Evolutionary conservation across 1,140 invertebrate species (phyloP).

Genomic region (Pogonognathellus flavescens): DNA sequence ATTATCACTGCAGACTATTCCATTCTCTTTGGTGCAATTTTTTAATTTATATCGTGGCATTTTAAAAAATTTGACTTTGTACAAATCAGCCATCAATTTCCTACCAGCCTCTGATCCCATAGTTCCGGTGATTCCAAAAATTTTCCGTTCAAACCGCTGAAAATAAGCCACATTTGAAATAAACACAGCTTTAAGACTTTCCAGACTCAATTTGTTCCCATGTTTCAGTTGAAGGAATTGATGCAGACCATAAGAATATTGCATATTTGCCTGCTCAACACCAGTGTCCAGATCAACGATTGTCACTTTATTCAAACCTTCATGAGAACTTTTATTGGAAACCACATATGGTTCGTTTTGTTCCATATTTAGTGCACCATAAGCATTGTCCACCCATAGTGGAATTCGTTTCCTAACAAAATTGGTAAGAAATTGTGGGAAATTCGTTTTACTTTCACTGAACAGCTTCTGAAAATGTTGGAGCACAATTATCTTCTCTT

Average conservation of each 20-base stretch:
- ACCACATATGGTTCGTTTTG: background rate
- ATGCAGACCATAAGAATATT: conserved; percentile 69
- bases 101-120: conserved; percentile 68
- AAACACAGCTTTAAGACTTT: conserved; percentile 70
- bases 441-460: background rate
- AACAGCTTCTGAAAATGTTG: background rate
- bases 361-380: background rate
- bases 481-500: background rate
- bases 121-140: conserved; percentile 70
- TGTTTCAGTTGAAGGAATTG: conserved; percentile 1
- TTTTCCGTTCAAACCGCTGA: conserved; percentile 67
- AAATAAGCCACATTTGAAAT: conserved; percentile 71
- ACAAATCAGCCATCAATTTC: conserved; percentile 67
- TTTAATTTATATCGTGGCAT: conserved; percentile 12
- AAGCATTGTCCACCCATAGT: background rate
- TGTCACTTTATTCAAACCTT: conserved; percentile 64
- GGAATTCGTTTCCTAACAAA: background rate
- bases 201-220: conserved; percentile 68
- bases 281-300: conserved; percentile 71
- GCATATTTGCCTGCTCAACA: conserved; percentile 68
- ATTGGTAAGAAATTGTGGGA: background rate
- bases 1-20: background rate
- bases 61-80: conserved; percentile 68
- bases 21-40: background rate
- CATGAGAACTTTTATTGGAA: background rate